Conservation (phyloP, 1,140 invertebrate species). For the Orussus abietinus region DNA sequence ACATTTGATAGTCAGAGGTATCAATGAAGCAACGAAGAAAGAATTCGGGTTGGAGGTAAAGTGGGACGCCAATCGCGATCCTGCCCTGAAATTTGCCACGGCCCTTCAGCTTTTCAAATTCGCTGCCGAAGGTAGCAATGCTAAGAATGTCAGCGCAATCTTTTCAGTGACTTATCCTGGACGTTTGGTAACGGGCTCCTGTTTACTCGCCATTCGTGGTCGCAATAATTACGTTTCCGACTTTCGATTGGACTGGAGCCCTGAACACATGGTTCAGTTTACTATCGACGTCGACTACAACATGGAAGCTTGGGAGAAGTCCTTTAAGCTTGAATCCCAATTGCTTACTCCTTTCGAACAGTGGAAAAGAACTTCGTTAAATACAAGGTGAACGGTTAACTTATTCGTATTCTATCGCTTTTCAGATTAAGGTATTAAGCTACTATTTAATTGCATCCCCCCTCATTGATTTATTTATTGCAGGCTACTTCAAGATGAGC, state of each 20-base stretch:
- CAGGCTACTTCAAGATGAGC: constrained; percentile 38
- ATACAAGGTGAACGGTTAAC: constrained; percentile 62
- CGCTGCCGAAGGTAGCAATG: constrained; percentile 37
- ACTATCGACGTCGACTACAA: constrained; percentile 53
- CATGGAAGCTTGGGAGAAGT: constrained; percentile 43
- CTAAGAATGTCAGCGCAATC: constrained; percentile 60
- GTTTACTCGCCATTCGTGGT: constrained; percentile 39
- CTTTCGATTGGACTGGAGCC: constrained; percentile 56
- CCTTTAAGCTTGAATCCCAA: constrained; percentile 50
- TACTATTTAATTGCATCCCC: constrained; percentile 2
- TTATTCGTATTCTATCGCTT: constrained; percentile 16
- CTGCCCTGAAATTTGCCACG: constrained; percentile 62
- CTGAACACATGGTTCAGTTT: constrained; percentile 53
- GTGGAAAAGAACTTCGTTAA: constrained; percentile 67
- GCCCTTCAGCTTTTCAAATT: constrained; percentile 52
- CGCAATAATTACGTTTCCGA: constrained; percentile 51
- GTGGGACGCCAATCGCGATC: constrained; percentile 80
- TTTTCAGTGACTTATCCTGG: constrained; percentile 70
- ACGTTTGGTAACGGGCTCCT: constrained; percentile 62
- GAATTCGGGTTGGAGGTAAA: constrained; percentile 67
- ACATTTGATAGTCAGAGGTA: constrained; percentile 60
- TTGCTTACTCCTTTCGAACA: constrained; percentile 68
- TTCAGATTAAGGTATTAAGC: constrained; percentile 17
- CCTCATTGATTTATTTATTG: constrained; percentile 12
- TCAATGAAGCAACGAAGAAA: constrained; percentile 57